Conservation (phyloP, 2,888 invertebrate genomes). For the Philaethria dido region DNA sequence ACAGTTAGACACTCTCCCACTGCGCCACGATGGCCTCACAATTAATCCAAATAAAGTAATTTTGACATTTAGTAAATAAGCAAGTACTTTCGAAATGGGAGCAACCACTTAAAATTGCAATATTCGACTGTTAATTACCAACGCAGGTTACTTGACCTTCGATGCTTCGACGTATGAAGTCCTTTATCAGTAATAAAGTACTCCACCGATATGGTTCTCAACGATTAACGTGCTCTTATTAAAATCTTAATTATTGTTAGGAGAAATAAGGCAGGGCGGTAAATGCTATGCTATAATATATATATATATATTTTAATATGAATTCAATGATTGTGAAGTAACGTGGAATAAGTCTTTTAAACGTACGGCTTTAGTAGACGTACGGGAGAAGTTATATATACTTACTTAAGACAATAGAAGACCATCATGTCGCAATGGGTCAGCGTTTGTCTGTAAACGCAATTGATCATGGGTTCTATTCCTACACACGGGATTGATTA, state of each 20-base stretch:
- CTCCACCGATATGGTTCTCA: not conserved
- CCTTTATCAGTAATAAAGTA: constrained; percentile 5
- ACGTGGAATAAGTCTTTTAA: no score
- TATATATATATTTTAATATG: no score
- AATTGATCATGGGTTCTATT: no score
- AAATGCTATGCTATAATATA: no score
- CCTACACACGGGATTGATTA: no score
- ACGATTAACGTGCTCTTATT: not conserved
- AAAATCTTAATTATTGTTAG: not conserved
- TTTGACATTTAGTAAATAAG: not conserved
- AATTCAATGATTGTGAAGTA: no score
- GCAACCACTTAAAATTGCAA: constrained; percentile 4
- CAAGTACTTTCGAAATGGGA: not conserved
- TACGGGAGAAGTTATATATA: no score
- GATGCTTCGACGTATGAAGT: not conserved
- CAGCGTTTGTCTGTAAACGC: no score
- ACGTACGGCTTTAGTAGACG: no score
- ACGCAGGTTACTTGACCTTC: not conserved
- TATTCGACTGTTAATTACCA: constrained; percentile 1
- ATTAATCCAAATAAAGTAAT: constrained; percentile 1
- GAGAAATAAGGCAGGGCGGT: not conserved
- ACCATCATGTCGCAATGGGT: no score
- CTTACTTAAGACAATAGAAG: no score
- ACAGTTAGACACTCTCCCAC: no score
- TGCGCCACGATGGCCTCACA: not conserved